Conservation (phyloP, 1,140 invertebrate species). For the Phenacoccus solenopsis region DNA sequence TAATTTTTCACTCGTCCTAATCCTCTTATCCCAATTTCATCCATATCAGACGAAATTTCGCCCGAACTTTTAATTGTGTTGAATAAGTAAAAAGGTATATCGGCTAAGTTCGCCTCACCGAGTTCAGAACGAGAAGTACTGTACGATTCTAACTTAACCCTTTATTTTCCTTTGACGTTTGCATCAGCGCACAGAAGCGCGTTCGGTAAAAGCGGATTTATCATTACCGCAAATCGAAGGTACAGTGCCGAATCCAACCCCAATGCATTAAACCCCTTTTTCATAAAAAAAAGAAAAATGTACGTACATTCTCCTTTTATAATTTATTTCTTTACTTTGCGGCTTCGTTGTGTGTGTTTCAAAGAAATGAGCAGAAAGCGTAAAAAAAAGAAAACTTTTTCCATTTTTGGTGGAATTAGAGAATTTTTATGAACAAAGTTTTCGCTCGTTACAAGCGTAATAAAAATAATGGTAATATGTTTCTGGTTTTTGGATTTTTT, state of each 20-base stretch:
- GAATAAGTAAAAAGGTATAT: too few relatives aligned
- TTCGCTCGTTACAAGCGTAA: conserved; percentile 1
- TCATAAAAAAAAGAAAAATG: not conserved
- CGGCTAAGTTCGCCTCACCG: too few relatives aligned
- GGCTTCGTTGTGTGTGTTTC: not conserved
- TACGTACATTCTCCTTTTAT: not conserved
- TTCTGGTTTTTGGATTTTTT: not conserved
- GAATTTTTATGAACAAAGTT: not conserved
- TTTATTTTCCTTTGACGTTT: conserved; percentile 6
- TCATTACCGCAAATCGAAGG: conserved; percentile 12
- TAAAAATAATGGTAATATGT: conserved; percentile 4
- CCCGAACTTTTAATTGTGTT: not conserved
- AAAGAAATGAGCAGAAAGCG: not conserved
- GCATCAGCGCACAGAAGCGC: conserved; percentile 5
- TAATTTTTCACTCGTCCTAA: not conserved
- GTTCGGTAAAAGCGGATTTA: conserved; percentile 5
- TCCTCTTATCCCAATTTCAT: not conserved
- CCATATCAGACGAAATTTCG: too few relatives aligned
- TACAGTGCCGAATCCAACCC: not conserved
- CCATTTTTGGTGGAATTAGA: not conserved
- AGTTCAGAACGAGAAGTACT: not conserved
- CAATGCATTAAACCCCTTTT: not conserved
- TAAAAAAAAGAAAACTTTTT: conserved; percentile 2
- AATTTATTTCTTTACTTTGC: not conserved
- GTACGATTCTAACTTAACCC: not conserved